Base-by-base conservation (phyloP, 2,113 vertebrate genomes). In the Elachura formosa region DNA sequence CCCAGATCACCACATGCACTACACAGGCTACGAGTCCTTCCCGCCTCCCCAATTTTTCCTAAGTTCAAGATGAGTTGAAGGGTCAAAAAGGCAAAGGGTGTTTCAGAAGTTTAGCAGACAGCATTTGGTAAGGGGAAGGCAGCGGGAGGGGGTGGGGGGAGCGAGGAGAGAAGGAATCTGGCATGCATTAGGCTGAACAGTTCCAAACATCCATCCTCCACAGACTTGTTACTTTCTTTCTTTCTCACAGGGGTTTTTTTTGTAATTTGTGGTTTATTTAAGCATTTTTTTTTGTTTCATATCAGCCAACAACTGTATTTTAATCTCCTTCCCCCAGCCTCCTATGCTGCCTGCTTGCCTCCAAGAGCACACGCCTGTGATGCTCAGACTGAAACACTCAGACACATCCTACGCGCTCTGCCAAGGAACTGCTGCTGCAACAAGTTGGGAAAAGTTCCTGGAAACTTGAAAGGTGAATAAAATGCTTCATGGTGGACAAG, bases 41-140 rank as follows among this genome's bases (percentile, higher is more conserved):
- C 97, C 88, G 86, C 95, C 64, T 94, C 97, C 97, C 97, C 94
- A 96, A 80, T 97, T 97, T 98, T 97, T 96, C 96, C 94, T 96
- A 98, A 98, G 98, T 98, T 98, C 98, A 98, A 97, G 96, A 97
- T 97, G 98, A 98, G 98, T 98, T 98, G 97, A 98, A 98, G 97
- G 98, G 98, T 98, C 98, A 98, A 98, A 98, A 98, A 98, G 98
- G 98, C 98, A 98, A 97, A 97, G 98, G 97, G 98, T 98, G 98
- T 98, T 98, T 97, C 97, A 97, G 97, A 98, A 98, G 98, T 98
- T 98, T 90, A 98, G 97, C 98, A 98, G 98, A 98, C 98, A 95
- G 97, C 97, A 92, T 97, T 97, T 96, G 96, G 98, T 93, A 96
- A 94, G 90, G 93, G 85, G 94, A 94, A 96, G 93, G 93, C 93